phyloP scores from a whole-genome alignment of 30 jellyfish, hydroid and myxozoan species.

The Hydractinia symbiolongicarpus region DNA sequence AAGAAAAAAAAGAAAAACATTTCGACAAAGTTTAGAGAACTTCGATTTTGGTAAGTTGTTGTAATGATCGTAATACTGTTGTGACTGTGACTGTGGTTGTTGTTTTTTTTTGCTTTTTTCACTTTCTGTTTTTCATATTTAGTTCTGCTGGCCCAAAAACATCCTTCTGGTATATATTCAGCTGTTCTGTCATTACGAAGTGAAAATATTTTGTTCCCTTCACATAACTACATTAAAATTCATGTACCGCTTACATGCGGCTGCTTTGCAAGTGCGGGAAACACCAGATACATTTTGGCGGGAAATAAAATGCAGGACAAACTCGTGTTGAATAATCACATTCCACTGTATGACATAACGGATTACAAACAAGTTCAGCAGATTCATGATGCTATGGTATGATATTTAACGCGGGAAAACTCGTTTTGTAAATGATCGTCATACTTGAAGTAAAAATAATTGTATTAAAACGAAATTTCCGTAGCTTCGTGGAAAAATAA shows the following conservation, averaged over 20 bases:
- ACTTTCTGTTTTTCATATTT: not conserved
- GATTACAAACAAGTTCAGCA: conserved; percentile 2
- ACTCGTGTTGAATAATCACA: not conserved
- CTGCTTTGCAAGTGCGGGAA: not conserved
- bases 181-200: conserved; percentile 2
- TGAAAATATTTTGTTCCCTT: not conserved
- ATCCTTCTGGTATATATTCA: conserved; percentile 4
- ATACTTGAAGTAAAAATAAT: no score
- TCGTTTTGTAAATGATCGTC: no score
- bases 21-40: not conserved
- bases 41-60: not conserved
- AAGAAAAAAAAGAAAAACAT: not conserved
- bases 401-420: no score
- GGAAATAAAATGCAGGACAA: not conserved
- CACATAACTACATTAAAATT: not conserved
- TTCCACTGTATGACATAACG: conserved; percentile 1
- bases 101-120: no score
- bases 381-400: conserved; percentile 4
- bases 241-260: conserved; percentile 5
- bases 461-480: no score
- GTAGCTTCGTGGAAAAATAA: no score
- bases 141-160: not conserved
- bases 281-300: conserved; percentile 2
- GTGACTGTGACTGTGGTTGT: not conserved
- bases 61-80: no score